A percentile compares a stretch with the other conserved stretches of the same genome.
phyloP scores from a whole-genome alignment of 1,140 invertebrate species.

The Lanistes nyassanus region DNA sequence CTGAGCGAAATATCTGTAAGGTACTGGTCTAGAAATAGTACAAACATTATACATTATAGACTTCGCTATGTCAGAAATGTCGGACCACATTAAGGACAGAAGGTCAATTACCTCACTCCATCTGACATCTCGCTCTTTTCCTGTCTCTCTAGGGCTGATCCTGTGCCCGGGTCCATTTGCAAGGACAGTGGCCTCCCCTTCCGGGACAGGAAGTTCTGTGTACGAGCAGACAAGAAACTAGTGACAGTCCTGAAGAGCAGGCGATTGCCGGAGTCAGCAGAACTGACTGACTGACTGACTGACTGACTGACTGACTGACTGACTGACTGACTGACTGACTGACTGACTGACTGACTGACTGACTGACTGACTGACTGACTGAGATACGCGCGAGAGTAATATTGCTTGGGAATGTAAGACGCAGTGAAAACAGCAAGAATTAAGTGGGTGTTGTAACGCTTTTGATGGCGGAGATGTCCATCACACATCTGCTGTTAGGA shows the following conservation, averaged over 20 bases:
- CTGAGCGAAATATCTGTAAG: too few species aligned
- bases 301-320: slow-evolving; percentile 29
- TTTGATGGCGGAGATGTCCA: neutral
- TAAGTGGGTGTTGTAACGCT: neutral
- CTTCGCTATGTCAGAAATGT: too few species aligned
- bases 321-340: slow-evolving; percentile 26
- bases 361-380: slow-evolving; percentile 19
- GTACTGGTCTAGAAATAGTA: too few species aligned
- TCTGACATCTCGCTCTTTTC: slow-evolving; percentile 41
- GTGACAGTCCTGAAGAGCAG: slow-evolving; percentile 24
- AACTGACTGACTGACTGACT: slow-evolving; percentile 25
- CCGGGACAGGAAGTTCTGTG: slow-evolving; percentile 42
- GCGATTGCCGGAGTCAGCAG: slow-evolving; percentile 42
- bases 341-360: slow-evolving; percentile 28
- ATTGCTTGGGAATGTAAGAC: neutral
- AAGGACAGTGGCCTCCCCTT: slow-evolving; percentile 36
- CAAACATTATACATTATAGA: too few species aligned
- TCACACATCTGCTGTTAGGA: neutral
- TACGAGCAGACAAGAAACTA: slow-evolving; percentile 38
- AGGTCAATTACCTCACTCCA: too few species aligned
- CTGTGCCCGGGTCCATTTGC: slow-evolving; percentile 37
- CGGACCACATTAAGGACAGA: too few species aligned
- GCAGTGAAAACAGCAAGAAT: neutral
- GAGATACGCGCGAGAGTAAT: too few species aligned
- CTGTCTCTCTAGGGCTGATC: slow-evolving; percentile 42